phyloP scores from a whole-genome alignment of 2,888 invertebrate species.

The Ethmia dodecea region DNA sequence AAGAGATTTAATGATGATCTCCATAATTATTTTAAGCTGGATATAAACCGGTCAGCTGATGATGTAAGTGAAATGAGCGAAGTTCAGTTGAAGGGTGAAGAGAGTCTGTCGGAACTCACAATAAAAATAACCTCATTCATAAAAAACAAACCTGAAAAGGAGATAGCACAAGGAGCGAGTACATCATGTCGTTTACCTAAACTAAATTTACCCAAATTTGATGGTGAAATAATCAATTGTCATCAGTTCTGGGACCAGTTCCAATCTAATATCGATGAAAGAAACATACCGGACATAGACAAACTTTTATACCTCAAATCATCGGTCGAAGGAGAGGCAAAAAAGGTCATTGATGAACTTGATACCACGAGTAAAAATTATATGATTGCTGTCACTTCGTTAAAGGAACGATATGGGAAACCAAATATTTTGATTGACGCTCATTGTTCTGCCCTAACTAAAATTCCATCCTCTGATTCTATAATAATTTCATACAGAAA shows the following conservation, averaged over 20 bases:
- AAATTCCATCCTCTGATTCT: constrained; percentile 7
- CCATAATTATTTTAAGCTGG: too few relatives aligned
- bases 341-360: not conserved
- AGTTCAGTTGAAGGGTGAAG: too few relatives aligned
- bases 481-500: constrained; percentile 7
- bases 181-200: not conserved
- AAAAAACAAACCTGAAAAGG: too few relatives aligned
- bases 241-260: constrained; percentile 4
- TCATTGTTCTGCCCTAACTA: not conserved
- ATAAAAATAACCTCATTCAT: too few relatives aligned
- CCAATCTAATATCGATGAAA: not conserved
- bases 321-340: not conserved
- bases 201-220: not conserved
- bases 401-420: too few relatives aligned
- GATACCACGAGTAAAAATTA: constrained; percentile 3
- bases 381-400: too few relatives aligned
- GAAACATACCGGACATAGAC: constrained; percentile 1
- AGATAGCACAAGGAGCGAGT: too few relatives aligned
- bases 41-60: too few relatives aligned
- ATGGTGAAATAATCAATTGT: not conserved
- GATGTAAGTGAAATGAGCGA: too few relatives aligned
- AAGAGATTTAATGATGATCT: too few relatives aligned
- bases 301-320: constrained; percentile 1
- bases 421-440: not conserved
- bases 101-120: too few relatives aligned